Percentiles rank a stretch among this genome's conserved stretches.
Conservation (phyloP, 2,797 vertebrate species). For the Phalloptychus januarius region DNA sequence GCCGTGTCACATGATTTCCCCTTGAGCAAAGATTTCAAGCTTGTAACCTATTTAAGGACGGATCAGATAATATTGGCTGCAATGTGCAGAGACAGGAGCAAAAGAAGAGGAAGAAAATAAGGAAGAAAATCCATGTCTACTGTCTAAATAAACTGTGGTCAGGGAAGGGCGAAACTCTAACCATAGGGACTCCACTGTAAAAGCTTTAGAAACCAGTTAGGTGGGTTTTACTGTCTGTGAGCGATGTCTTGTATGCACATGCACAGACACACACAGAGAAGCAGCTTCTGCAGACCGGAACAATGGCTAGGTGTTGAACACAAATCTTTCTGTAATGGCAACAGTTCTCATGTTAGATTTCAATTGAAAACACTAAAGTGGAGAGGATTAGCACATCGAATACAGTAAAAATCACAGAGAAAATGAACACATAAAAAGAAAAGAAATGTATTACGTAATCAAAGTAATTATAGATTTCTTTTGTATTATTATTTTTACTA, state of each 20-base stretch:
- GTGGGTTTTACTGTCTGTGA: conserved; percentile 17
- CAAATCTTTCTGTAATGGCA: background rate
- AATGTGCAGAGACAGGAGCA: conserved; percentile 16
- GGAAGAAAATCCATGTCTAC: background rate
- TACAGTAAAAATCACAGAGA: background rate
- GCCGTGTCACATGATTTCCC: conserved; percentile 76
- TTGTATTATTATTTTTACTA: background rate
- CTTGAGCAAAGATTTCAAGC: conserved; percentile 64
- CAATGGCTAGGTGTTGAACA: background rate
- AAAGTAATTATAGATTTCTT: background rate
- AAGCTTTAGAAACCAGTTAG: conserved; percentile 40
- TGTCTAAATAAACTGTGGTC: conserved; percentile 14
- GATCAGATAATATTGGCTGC: conserved; percentile 42
- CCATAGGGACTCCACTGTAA: conserved; percentile 14
- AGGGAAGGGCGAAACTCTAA: background rate
- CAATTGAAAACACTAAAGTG: background rate
- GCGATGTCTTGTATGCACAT: conserved; percentile 36
- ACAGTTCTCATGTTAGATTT: background rate
- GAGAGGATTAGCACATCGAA: background rate
- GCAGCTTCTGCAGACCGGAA: background rate
- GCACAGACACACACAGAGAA: background rate
- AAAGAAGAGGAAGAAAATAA: conserved; percentile 4
- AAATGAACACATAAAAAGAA: background rate
- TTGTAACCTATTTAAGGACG: conserved; percentile 75
- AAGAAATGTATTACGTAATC: background rate